Evolutionary conservation across 2,797 vertebrate genomes (phyloP), one percentile per base, ranked within the genome.

Genomic region (Cyclopterus lumpus): DNA sequence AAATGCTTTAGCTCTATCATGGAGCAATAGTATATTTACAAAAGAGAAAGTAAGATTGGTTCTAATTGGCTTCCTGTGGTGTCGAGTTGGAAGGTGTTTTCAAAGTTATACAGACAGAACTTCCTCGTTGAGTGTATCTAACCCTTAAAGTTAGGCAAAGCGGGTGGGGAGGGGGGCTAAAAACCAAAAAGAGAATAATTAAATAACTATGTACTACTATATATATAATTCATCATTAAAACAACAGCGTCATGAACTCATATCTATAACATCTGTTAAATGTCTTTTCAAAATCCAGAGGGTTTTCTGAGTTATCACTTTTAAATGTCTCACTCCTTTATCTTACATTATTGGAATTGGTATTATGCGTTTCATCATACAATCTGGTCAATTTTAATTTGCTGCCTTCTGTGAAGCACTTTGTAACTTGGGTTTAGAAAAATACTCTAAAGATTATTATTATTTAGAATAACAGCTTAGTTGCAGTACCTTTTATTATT

Each of bases 81-180:
- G 90, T 97, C 94, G 66, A 99, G 79, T 1, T 90, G 55, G 87
- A 97, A 97, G 73, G 91, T 91, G 60, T 44, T 81, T 46, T 97
- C 95, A 61, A 99, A 99, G 93, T 99, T 97, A 86, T 99, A 99
- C 20, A 99, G 92, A 71, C 98, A 98, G 74, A 12, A 98, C 96
- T 53, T 96, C 94, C 91, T 99, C 96, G 0, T 99, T 99, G 63
- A 99, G 94, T 0, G 96, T 95, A 57, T 96, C 95, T 70, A 99
- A 88, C 98, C 98, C 0, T 87, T 93, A 58, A 96, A 96, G 80
- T 87, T 75, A 0, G 91, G 71, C n/a, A 92, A 51, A 0, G 61
- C 55, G 3, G 96, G 91, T 9, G 44, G 38, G 0, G 65, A 0
- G 0, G 95, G 95, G 0, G 93, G 94, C 95, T 95, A 16, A 8